Conservation (phyloP, 2,888 invertebrate genomes). For the Bimastos eiseni region DNA sequence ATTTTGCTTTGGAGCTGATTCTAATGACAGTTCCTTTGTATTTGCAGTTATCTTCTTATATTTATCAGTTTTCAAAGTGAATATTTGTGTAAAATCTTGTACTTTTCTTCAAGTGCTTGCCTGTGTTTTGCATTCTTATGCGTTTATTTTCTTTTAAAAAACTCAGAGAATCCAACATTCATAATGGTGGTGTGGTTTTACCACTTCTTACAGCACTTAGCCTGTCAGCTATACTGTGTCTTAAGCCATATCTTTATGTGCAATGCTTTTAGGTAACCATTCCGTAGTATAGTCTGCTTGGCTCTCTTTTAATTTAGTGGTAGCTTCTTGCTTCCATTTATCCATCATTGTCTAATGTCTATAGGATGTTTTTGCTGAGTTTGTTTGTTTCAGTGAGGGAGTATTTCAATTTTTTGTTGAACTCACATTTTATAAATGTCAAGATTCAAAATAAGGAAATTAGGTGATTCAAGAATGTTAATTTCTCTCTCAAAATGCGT, state of each 20-base stretch:
- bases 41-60: not conserved
- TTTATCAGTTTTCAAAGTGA: not conserved
- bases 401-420: not conserved
- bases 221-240: not conserved
- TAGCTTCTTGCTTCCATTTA: not conserved
- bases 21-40: not conserved
- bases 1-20: not conserved
- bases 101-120: not conserved
- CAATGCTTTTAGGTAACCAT: not conserved
- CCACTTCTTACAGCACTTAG: not conserved
- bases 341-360: not conserved
- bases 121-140: not conserved
- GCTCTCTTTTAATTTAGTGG: not conserved
- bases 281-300: not conserved
- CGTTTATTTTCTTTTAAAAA: not conserved
- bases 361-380: not conserved
- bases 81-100: not conserved
- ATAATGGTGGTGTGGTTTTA: not conserved
- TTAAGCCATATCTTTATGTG: not conserved
- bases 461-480: not conserved
- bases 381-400: not conserved
- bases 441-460: not conserved
- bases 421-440: not conserved
- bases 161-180: not conserved
- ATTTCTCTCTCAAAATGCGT: not conserved